Base-by-base conservation (phyloP, 2,888 invertebrate species). In the Eurytoma californica region DNA sequence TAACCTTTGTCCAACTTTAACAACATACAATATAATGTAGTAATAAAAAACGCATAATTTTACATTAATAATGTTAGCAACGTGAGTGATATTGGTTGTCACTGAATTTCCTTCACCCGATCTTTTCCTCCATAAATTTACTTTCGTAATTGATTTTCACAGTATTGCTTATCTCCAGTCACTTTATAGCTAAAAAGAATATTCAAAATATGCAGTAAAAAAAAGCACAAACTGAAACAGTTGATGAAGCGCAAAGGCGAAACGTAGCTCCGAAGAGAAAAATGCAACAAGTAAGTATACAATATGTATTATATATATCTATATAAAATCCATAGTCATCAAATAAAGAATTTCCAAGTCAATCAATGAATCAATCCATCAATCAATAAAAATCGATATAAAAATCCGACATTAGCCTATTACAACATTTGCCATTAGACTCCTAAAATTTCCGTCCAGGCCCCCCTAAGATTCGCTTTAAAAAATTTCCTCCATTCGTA, bases 1-100 rank as follows among this genome's bases (percentile, higher is more conserved):
- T 87, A 89, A 89, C 89, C 87, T 88, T 89, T 88, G 84, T 90
- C 86, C 90, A 90, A 87, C 90, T 90, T 90, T 90, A 90, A 90
- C 90, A 90, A 90, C 89, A 89, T 90, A 90, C 87, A 90, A 88
- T 90, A 89, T 88, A 88, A 86, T 86, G 87, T 87, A 85, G 85
- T 88, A 88, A 88, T 87, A 88, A 87, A 24, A 88, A 88, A 86
- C 84, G 82, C 86, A 86, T 84, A 84, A 84, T 81, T 79, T 80
- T 79, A 85, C 84, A 85, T 85, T 86, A 87, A 86, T 87, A 87
- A 87, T 88, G 85, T 85, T 87, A 88, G 86, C 86, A 86, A 85
- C 87, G 84, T 85, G 85, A 85, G 83, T 83, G 79, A 82, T 83
- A 81, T 80, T 79, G 39, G 39, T 39, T 39, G 39, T 39, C 39